These are phyloP conservation scores for Lemur catta DNA, from an alignment of 2,797 vertebrate species.

Conservation along the genomic window DNA sequence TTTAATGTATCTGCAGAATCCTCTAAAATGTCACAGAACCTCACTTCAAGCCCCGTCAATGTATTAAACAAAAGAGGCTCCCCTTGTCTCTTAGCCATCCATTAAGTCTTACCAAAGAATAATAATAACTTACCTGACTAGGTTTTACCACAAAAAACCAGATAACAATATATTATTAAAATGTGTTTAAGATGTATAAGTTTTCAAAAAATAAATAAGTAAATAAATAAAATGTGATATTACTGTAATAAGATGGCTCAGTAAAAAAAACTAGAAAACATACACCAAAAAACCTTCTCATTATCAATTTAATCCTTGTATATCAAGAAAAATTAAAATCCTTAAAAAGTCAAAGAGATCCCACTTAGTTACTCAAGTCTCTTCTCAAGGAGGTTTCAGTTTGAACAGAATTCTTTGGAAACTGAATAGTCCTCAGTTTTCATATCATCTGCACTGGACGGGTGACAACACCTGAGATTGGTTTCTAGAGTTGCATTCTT, in stretches of 20 bases:
- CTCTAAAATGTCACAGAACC: neutral
- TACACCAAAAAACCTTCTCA: neutral
- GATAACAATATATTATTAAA: conserved; percentile 33
- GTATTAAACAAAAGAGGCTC: neutral
- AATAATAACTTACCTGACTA: neutral
- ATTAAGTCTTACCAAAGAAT: conserved; percentile 11
- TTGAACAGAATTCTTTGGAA: conserved; percentile 45
- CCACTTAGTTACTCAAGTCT: neutral
- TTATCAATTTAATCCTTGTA: conserved; percentile 27
- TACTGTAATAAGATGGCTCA: neutral
- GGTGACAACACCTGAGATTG: conserved; percentile 39
- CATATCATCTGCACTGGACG: neutral
- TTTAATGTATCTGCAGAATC: neutral
- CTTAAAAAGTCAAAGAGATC: neutral
- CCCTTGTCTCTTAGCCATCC: neutral
- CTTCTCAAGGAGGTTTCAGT: conserved; percentile 34
- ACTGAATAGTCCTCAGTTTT: neutral
- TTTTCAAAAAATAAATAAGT: neutral
- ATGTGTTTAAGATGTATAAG: neutral
- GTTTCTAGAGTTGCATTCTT: conserved; percentile 49
- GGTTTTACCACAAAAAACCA: conserved; percentile 20
- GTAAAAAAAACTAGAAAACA: neutral
- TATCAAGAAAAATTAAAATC: conserved; percentile 41
- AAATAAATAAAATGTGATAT: neutral
- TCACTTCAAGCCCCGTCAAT: neutral